Evolutionary conservation across 1,140 invertebrate genomes (phyloP).

Genomic region (Antheraea mylitta): DNA sequence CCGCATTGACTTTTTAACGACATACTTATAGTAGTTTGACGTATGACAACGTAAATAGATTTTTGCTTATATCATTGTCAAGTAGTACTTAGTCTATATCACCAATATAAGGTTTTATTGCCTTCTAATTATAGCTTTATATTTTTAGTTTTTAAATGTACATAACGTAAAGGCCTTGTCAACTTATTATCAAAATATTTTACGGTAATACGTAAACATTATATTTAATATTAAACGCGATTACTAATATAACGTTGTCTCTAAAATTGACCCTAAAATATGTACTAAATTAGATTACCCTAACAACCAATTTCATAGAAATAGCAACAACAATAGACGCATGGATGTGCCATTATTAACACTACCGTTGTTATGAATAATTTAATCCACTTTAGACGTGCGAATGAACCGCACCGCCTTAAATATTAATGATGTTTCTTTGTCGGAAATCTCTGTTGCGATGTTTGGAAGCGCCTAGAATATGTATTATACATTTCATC

Average conservation of each 20-base stretch:
- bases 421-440: slow-evolving; percentile 24
- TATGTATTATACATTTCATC: not conserved
- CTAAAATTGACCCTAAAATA: too few species aligned
- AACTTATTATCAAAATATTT: too few species aligned
- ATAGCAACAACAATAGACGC: slow-evolving; percentile 6
- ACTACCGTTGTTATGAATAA: slow-evolving; percentile 27
- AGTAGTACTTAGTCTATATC: too few species aligned
- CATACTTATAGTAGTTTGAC: too few species aligned
- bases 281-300: not conserved
- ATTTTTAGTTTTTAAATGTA: too few species aligned
- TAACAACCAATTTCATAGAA: not conserved
- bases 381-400: slow-evolving; percentile 23
- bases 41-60: too few species aligned
- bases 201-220: too few species aligned
- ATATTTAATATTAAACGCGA: not conserved
- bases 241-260: not conserved
- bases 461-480: not conserved
- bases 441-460: slow-evolving; percentile 12
- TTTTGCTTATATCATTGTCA: too few species aligned
- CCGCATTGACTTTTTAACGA: too few species aligned
- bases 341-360: slow-evolving; percentile 15
- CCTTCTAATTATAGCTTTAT: too few species aligned
- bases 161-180: too few species aligned
- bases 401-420: slow-evolving; percentile 2
- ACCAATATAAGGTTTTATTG: too few species aligned